Conservation (phyloP, 2,888 invertebrate genomes). For the Corythucha ciliata region DNA sequence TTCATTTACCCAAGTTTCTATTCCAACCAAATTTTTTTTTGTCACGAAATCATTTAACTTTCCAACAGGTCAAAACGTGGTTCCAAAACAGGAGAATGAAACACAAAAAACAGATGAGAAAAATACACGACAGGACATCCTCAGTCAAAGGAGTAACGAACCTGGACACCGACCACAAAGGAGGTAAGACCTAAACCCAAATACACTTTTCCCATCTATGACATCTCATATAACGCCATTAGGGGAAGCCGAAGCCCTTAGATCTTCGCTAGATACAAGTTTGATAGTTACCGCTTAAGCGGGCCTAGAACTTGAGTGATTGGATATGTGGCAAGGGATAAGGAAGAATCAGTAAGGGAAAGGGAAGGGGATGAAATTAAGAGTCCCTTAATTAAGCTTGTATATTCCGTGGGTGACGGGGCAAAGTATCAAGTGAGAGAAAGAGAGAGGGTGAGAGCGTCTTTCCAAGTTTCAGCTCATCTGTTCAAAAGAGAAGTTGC, state of each 20-base stretch:
- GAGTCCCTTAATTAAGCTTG: not conserved
- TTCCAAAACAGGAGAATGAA: slow-evolving; percentile 97
- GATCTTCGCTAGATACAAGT: not conserved
- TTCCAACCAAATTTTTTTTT: not conserved
- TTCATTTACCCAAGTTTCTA: not conserved
- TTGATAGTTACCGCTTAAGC: not conserved
- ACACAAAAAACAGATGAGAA: slow-evolving; percentile 82
- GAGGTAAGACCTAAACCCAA: slow-evolving; percentile 14
- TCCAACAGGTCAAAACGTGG: slow-evolving; percentile 96
- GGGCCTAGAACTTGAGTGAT: no score
- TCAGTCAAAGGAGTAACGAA: slow-evolving; percentile 15
- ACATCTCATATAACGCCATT: no score
- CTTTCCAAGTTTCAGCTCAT: slow-evolving; percentile 7
- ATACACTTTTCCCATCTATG: not conserved
- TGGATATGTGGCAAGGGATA: no score
- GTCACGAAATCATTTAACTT: no score
- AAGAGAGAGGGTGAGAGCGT: not conserved
- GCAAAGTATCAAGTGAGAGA: not conserved
- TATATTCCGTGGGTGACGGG: not conserved
- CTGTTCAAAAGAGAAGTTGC: slow-evolving; percentile 21
- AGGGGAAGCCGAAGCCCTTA: not conserved
- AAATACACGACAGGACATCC: slow-evolving; percentile 48
- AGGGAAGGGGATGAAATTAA: no score
- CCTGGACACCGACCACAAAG: slow-evolving; percentile 19
- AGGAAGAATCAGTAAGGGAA: no score